Base-by-base conservation (phyloP, 2,888 invertebrate genomes). In the Ichneumoninae sp. region DNA sequence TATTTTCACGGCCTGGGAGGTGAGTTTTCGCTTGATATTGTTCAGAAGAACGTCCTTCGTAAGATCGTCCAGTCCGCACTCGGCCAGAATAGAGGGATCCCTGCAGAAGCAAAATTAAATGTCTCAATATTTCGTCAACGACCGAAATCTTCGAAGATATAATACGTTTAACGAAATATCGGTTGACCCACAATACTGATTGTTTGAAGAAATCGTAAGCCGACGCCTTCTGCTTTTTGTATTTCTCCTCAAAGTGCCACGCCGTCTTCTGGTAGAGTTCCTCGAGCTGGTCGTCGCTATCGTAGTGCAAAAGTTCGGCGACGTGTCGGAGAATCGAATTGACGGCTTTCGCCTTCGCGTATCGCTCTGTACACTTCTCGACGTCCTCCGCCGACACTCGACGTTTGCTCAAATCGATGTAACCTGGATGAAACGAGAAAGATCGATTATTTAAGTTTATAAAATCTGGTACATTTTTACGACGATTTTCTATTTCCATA, bases 151-250 rank as follows among this genome's bases (percentile, higher is more conserved):
- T 52, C n/a, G 52, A 4, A 16, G n/a, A 52, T 40, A 57, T 26
- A 22, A 57, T 26, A 22, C 3, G 8, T 57, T 57, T 10, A 7
- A 3, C 7, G 22, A 57, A 54, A 57, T 2, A 22, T 13, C 3
- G 44, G 13, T 26, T 13, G 26, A 95, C 97, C 95, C 94, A 98
- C 98, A 97, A 95, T 72, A 99, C 99, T 88, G 99, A 98, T 94
- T 99, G 98, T 94, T 99, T 99, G 94, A 99, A 99, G 89, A 98
- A 98, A 93, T 99, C 99, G 94, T 98, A 99, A 50, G 99, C 98
- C 2, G 98, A 98, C 0, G 98, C 98, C 94, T 99, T 98, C 91
- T 97, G 97, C 93, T 97, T 97, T 93, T 98, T 99, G 92, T 97
- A 98, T 93, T 99, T 99, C 91, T 98, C 97, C 93, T 99, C 99